Evolutionary conservation across 2,113 vertebrate species (phyloP), one percentile per base, ranked within the genome.

Genomic region (Phainopepla nitens): DNA sequence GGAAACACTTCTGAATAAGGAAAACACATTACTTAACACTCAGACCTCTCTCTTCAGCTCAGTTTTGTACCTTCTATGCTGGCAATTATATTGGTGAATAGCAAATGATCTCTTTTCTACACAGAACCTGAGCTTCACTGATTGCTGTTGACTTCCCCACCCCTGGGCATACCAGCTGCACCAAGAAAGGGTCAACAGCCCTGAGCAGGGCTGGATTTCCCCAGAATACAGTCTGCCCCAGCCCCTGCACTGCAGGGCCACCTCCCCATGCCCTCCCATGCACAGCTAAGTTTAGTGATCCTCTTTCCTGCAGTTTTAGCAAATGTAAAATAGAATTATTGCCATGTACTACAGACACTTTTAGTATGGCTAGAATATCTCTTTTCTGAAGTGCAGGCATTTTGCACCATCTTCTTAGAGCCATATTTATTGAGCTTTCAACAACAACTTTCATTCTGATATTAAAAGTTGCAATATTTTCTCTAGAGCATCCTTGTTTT

Each of bases 251-350:
- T 42, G 21, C 62, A 79, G 58, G 24, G 49, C 35, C 36, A 35
- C 49, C 47, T 68, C 20, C 21, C 20, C 20, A 29, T 2, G 1
- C 35, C 51, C 42, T 49, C 44, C 35, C 47, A 54, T 0, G 0
- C 18, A 83, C 24, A 10, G 8, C 15, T 10, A 45, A 15, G 17
- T 20, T 56, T 23, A 57, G 16, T 1, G 5, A 57, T 27, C 20
- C 45, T 83, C 24, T 66, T n/a, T 39, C 69, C 56, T 2, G 1
- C 5, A 65, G 28, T n/a, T 79, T 61, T 41, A 77, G 66, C 18
- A 88, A 51, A 76, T 33, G 18, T 53, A 86, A 53, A 61, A 39
- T 4, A 24, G 23, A 91, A 53, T n/a, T 89, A 82, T 24, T 61
- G n/a, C 11, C 28, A 60, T 6, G n/a, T 31, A 35, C 31, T 69